Evolutionary conservation across 2,888 invertebrate genomes (phyloP).

Genomic region (Drosophila atripex): DNA sequence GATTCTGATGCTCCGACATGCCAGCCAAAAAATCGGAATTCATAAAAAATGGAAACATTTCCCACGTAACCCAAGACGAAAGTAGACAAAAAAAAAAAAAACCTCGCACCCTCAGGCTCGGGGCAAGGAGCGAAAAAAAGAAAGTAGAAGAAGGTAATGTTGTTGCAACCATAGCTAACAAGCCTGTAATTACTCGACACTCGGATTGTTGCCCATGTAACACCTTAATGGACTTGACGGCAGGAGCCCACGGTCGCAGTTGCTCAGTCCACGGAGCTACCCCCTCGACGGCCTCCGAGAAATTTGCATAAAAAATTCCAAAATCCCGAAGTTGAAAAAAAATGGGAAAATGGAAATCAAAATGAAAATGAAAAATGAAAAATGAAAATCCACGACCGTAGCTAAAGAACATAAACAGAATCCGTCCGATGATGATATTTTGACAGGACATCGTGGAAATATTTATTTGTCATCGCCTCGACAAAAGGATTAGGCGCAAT

Average conservation of each 20-base stretch:
- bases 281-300: constrained; percentile 36
- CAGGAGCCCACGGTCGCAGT: constrained; percentile 8
- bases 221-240: constrained; percentile 69
- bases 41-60: constrained; percentile 53
- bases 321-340: constrained; percentile 24
- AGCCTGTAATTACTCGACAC: constrained; percentile 79
- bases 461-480: constrained; percentile 61
- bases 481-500: constrained; percentile 65
- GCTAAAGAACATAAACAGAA: constrained; percentile 8
- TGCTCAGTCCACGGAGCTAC: constrained; percentile 40
- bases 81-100: constrained; percentile 34
- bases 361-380: constrained; percentile 28
- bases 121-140: neutral
- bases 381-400: constrained; percentile 17
- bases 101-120: constrained; percentile 45
- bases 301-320: constrained; percentile 70
- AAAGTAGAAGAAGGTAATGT: constrained; percentile 45
- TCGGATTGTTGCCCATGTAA: constrained; percentile 69
- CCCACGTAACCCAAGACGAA: constrained; percentile 57
- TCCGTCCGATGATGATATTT: constrained; percentile 48
- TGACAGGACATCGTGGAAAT: constrained; percentile 73
- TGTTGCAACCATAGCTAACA: constrained; percentile 79
- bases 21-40: constrained; percentile 9
- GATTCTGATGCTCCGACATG: constrained; percentile 42
- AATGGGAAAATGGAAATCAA: constrained; percentile 11